A percentile compares a stretch with the other conserved stretches of the same genome.
phyloP scores from a whole-genome alignment of 2,797 vertebrate genomes.

The Erethizon dorsatum region DNA sequence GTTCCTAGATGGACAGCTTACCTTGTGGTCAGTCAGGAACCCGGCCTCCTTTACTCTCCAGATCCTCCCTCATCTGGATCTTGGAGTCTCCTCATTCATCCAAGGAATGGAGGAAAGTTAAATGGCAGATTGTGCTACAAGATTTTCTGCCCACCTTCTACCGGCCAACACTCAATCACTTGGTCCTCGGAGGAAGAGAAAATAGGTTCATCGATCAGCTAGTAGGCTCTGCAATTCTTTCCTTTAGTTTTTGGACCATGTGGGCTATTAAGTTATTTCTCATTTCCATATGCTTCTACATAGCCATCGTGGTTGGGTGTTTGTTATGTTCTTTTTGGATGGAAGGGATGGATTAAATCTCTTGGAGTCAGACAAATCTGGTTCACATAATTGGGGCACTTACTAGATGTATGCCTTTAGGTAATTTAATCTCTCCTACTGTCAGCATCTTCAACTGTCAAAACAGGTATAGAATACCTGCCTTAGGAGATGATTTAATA shows the following conservation, averaged over 20 bases:
- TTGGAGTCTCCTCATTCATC: neutral
- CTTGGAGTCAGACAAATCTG: neutral
- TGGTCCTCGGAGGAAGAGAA: neutral
- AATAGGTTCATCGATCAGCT: neutral
- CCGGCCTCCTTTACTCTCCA: neutral
- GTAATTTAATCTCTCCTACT: conserved; percentile 4
- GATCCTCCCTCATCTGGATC: neutral
- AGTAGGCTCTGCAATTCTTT: neutral
- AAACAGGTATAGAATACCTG: neutral
- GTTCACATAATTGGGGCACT: neutral
- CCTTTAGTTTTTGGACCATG: neutral
- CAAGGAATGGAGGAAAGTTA: neutral
- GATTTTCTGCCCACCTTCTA: neutral
- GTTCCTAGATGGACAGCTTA: neutral
- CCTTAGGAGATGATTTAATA: neutral
- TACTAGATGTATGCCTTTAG: neutral
- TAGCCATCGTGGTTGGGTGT: neutral
- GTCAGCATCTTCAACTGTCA: neutral
- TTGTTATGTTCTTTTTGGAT: conserved; percentile 18
- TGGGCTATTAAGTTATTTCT: neutral
- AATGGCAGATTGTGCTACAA: neutral
- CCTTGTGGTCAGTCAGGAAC: neutral
- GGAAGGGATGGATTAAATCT: neutral
- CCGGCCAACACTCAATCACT: neutral
- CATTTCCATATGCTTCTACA: neutral